These are phyloP conservation scores for Psittacula derbiana DNA, from an alignment of 2,797 vertebrate genomes.

Conservation along the genomic window DNA sequence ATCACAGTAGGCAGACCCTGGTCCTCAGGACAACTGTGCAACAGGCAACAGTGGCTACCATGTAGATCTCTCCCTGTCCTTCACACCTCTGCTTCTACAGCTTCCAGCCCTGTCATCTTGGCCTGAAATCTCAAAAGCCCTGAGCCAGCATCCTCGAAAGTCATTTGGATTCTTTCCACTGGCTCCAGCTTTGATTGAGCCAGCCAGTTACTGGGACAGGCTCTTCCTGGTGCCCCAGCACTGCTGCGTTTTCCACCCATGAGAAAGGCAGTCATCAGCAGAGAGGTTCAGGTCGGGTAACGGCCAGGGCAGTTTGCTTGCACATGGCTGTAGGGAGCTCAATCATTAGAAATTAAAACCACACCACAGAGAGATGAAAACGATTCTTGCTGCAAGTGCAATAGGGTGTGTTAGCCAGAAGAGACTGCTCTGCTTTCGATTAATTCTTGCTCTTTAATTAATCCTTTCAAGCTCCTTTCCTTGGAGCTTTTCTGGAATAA, in stretches of 20 bases:
- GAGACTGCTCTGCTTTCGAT: neutral
- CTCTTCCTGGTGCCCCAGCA: neutral
- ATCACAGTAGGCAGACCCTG: neutral
- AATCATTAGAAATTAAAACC: slow-evolving; percentile 20
- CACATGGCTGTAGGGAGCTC: neutral
- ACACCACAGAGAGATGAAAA: neutral
- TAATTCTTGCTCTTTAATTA: slow-evolving; percentile 17
- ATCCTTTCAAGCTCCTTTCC: neutral
- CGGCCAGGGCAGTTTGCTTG: neutral
- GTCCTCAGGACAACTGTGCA: neutral
- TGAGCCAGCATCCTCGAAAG: neutral
- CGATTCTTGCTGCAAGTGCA: neutral
- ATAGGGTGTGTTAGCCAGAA: neutral
- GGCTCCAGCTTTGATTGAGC: slow-evolving; percentile 1
- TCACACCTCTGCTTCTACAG: neutral
- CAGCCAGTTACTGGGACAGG: neutral
- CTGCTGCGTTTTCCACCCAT: neutral
- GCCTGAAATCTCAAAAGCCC: neutral
- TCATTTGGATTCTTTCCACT: slow-evolving; percentile 44
- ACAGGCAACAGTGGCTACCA: neutral
- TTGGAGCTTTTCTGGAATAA: neutral
- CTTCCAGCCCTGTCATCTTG: neutral
- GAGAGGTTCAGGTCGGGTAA: neutral
- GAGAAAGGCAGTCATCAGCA: neutral
- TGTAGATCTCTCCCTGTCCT: neutral